Evolutionary conservation across 2,888 invertebrate genomes (phyloP), one percentile per base, ranked within the genome.

Genomic region (Octodonta nipae): DNA sequence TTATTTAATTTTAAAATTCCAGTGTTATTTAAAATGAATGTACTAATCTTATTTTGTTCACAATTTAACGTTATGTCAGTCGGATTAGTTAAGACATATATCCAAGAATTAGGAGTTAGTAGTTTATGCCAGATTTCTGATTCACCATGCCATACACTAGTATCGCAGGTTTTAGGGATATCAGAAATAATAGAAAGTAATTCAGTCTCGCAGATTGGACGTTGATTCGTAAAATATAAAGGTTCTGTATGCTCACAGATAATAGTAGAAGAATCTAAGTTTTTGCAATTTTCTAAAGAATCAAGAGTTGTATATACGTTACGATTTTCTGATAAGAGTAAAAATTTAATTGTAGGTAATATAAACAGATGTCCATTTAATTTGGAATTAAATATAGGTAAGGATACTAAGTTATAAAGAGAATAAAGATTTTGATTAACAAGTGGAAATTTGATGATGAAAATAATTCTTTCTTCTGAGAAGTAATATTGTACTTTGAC

Each of bases 131-230:
- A n/a, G n/a, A n/a, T n/a, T n/a, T n/a, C n/a, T n/a, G n/a, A n/a
- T n/a, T n/a, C n/a, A n/a, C n/a, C n/a, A n/a, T n/a, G n/a, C n/a
- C n/a, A n/a, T n/a, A 35, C 26, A 17, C 32, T 16, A 16, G 28
- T 28, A 14, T 36, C 36, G 10, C 36, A 36, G 14, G 16, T 25
- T 8, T 14, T 16, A 7, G 32, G 32, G 13, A 29, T 24, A 4
- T 8, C n/a, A 13, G 10, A 12, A 13, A 13, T 26, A 4, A 25
- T 15, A 13, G 15, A 14, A 10, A 33, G 24, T 11, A 36, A 10
- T 26, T 36, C 28, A 4, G 39, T 34, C 29, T 37, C 39, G 28
- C 39, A 39, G 13, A 26, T 32, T 15, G 36, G 26, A 26, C 26
- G 26, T n/a, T 13, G 14, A 7, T 26, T 20, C 5, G 22, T 33